A percentile compares a stretch with the other conserved stretches of the same genome.
Conservation (phyloP, 2,888 invertebrate species). For the Mesorhabditis belari region DNA sequence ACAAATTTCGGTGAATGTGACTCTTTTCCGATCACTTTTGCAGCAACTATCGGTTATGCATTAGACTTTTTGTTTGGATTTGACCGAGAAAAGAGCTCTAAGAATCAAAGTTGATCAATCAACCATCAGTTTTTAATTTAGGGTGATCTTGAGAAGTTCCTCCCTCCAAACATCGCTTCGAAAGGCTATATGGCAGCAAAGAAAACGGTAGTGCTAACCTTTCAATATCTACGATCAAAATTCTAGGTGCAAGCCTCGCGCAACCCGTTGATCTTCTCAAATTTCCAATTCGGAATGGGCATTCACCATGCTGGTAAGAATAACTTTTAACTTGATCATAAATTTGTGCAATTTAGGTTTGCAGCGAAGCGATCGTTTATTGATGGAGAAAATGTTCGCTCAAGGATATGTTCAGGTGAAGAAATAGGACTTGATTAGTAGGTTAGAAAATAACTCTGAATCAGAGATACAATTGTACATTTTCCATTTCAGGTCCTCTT, state of each 20-base stretch:
- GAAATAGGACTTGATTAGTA: background rate
- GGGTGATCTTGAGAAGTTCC: conserved; percentile 30
- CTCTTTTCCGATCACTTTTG: too few relatives aligned
- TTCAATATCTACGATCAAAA: background rate
- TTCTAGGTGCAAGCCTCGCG: background rate
- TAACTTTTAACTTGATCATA: too few relatives aligned
- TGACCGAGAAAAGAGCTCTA: too few relatives aligned
- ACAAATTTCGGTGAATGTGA: background rate
- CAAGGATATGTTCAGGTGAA: conserved; percentile 71
- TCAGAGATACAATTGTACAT: background rate
- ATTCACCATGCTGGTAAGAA: too few relatives aligned
- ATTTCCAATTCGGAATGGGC: background rate
- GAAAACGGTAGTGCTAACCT: conserved; percentile 22
- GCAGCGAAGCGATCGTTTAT: conserved; percentile 74
- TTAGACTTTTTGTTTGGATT: too few relatives aligned
- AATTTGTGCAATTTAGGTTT: conserved; percentile 97
- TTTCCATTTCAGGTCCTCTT: conserved; percentile 64
- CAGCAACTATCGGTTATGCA: too few relatives aligned
- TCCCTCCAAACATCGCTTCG: conserved; percentile 18
- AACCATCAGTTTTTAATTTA: conserved; percentile 8
- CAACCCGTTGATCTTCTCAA: background rate
- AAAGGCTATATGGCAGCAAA: conserved; percentile 24
- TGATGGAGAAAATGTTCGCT: conserved; percentile 82
- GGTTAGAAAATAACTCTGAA: background rate
- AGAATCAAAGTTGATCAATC: too few relatives aligned